phyloP scores from a whole-genome alignment of 1,140 invertebrate species.

The Sarcophaga peregrina region DNA sequence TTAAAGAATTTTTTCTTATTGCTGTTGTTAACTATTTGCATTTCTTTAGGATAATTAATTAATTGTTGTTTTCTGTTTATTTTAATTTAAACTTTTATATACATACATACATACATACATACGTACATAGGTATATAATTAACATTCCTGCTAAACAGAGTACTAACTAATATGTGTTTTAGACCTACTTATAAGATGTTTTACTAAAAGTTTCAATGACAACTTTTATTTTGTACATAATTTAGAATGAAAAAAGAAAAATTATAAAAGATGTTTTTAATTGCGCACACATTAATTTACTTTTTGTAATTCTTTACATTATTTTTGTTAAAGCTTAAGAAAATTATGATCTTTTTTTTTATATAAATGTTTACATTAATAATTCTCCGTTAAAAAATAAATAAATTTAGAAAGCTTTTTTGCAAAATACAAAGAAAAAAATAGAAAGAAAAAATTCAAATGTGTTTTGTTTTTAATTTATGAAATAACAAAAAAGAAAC shows the following conservation, averaged over 20 bases:
- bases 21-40: background rate
- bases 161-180: constrained; percentile 20
- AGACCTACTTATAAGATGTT: background rate
- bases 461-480: background rate
- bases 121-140: background rate
- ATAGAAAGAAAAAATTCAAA: background rate
- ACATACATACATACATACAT: no score
- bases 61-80: background rate
- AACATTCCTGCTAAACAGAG: constrained; percentile 18
- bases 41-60: background rate
- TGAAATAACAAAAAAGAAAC: background rate
- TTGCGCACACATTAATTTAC: background rate
- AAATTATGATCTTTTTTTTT: constrained; percentile 28
- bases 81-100: no score
- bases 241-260: background rate
- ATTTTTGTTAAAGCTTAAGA: constrained; percentile 37
- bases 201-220: background rate
- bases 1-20: constrained; percentile 4
- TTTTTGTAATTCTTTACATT: background rate
- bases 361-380: constrained; percentile 32
- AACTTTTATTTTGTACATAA: constrained; percentile 6
- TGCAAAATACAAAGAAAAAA: background rate
- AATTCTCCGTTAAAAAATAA: constrained; percentile 56
- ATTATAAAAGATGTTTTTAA: background rate
- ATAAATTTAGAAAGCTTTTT: constrained; percentile 13